These are phyloP conservation scores for Brachystomella parvula DNA, from an alignment of 1,140 invertebrate genomes.

Conservation along the genomic window DNA sequence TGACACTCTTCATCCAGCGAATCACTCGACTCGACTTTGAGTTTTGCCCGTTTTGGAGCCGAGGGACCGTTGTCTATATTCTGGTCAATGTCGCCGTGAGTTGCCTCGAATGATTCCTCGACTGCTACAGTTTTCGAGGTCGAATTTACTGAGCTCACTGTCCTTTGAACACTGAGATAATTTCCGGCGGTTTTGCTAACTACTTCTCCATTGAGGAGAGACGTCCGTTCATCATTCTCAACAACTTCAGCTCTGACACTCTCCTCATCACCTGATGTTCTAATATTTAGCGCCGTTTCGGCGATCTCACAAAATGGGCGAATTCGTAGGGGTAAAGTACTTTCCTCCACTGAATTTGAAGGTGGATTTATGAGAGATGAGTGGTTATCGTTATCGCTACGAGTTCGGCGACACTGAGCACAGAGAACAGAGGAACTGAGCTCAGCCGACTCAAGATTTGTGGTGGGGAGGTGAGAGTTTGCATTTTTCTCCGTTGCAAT, in stretches of 20 bases:
- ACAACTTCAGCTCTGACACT: not conserved
- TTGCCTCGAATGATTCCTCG: not conserved
- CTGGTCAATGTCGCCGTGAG: not conserved
- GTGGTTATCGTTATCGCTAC: not conserved
- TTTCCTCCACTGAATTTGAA: not conserved
- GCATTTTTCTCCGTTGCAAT: conserved; percentile 43
- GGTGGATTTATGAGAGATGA: not conserved
- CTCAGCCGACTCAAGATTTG: not conserved
- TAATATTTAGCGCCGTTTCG: not conserved
- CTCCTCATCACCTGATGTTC: too few relatives aligned
- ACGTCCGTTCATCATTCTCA: not conserved
- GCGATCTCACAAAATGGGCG: too few relatives aligned
- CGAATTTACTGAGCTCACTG: not conserved
- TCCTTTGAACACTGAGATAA: not conserved
- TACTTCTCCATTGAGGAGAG: not conserved
- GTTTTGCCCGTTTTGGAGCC: not conserved
- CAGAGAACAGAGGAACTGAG: conserved; percentile 11
- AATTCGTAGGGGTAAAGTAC: not conserved
- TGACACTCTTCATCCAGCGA: not conserved
- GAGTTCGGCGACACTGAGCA: conserved; percentile 18
- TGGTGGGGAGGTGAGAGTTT: not conserved
- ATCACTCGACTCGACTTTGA: not conserved
- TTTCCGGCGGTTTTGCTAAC: not conserved
- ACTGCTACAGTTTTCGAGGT: not conserved
- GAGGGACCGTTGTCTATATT: not conserved